A percentile compares a stretch with the other conserved stretches of the same genome.
Evolutionary conservation across 2,797 vertebrate species (phyloP).

Genomic region (Brachyalestes nurse): DNA sequence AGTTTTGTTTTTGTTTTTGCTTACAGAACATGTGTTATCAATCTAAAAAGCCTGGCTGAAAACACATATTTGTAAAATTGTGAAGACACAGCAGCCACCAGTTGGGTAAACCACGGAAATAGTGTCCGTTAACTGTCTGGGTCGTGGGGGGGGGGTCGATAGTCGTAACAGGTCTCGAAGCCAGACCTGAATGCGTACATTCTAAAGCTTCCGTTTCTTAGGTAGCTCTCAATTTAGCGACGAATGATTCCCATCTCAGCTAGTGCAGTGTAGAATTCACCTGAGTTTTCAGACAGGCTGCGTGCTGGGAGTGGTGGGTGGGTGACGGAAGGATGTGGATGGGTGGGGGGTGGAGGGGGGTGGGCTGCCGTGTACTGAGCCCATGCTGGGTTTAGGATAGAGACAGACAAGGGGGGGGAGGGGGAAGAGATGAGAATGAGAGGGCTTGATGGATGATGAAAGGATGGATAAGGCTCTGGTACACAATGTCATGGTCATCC

Average conservation of each 20-base stretch:
- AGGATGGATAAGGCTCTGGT: conserved; percentile 79
- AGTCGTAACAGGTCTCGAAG: conserved; percentile 25
- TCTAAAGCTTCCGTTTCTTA: conserved; percentile 65
- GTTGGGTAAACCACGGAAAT: conserved; percentile 53
- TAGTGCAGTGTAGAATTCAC: conserved; percentile 87
- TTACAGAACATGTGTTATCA: conserved; percentile 57
- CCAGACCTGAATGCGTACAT: conserved; percentile 61
- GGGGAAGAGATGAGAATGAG: conserved; percentile 47
- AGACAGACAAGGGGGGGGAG: conserved; percentile 40
- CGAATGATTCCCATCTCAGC: conserved; percentile 63
- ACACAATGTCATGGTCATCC: conserved; percentile 75
- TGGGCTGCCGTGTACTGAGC: conserved; percentile 46
- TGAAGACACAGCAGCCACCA: conserved; percentile 61
- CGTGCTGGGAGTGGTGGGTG: conserved; percentile 48
- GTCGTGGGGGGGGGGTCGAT: conserved; percentile 36
- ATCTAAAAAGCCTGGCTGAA: conserved; percentile 55
- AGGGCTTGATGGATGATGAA: conserved; percentile 17
- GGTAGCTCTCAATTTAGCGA: conserved; percentile 61
- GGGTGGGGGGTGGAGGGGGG: background rate
- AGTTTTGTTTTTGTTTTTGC: background rate
- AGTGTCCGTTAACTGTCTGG: conserved; percentile 45
- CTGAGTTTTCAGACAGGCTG: conserved; percentile 86
- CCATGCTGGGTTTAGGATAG: conserved; percentile 45
- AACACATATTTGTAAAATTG: conserved; percentile 52
- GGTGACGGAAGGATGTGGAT: background rate